Percentiles rank a stretch among this genome's conserved stretches.
phyloP scores from a whole-genome alignment of 1,140 invertebrate genomes.

The Nebria ingens region DNA sequence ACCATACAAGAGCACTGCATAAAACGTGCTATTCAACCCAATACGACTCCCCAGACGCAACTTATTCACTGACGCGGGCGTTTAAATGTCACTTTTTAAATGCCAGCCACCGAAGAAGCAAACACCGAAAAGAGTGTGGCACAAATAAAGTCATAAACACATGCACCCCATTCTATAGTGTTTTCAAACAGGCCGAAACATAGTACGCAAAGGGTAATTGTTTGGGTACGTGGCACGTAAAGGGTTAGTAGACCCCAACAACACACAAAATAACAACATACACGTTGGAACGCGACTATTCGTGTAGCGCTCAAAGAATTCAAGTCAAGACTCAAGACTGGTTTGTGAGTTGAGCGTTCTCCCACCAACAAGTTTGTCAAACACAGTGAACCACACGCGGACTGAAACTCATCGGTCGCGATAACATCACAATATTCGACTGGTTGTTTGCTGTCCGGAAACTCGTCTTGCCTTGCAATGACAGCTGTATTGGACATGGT shows the following conservation, averaged over 20 bases:
- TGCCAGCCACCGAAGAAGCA: not conserved
- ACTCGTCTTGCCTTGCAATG: not conserved
- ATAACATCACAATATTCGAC: no score
- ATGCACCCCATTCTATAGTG: not conserved
- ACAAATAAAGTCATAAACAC: conserved; percentile 6
- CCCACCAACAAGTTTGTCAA: not conserved
- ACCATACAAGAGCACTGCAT: no score
- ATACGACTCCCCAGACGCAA: no score
- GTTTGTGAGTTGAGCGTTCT: not conserved
- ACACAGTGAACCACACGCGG: not conserved
- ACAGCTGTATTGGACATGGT: no score
- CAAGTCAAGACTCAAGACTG: conserved; percentile 3
- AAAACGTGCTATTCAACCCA: no score
- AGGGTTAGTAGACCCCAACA: conserved; percentile 9
- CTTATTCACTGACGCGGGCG: not conserved
- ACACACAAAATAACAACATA: not conserved
- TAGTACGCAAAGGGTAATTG: not conserved
- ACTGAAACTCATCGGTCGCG: no score
- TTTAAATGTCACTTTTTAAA: conserved; percentile 7
- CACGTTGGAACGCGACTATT: not conserved
- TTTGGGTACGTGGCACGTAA: not conserved
- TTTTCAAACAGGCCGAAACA: not conserved
- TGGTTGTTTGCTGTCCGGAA: no score
- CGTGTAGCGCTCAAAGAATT: not conserved
- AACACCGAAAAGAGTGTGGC: not conserved